These are phyloP conservation scores for Anoplolepis gracilipes DNA, from an alignment of 1,140 invertebrate genomes.

Conservation along the genomic window DNA sequence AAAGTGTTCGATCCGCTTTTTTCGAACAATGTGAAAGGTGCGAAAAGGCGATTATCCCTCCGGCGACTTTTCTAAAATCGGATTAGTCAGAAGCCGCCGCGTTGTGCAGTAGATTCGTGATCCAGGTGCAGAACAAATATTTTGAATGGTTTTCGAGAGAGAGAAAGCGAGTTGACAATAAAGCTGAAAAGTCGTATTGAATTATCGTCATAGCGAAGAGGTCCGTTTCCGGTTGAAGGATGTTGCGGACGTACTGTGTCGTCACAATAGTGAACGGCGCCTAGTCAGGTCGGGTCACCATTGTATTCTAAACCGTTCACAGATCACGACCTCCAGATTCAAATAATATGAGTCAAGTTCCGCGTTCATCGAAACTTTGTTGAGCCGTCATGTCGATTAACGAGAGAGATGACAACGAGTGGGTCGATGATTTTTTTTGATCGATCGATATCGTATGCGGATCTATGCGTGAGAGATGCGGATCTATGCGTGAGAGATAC, in stretches of 20 bases:
- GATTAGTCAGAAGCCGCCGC: conserved; percentile 52
- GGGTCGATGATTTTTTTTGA: conserved; percentile 51
- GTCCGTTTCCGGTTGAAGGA: conserved; percentile 63
- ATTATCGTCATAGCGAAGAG: conserved; percentile 54
- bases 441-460: conserved; percentile 55
- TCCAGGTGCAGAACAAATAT: conserved; percentile 66
- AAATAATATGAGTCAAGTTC: conserved; percentile 69
- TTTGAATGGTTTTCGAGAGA: conserved; percentile 40
- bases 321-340: conserved; percentile 64
- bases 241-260: conserved; percentile 41
- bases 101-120: neutral
- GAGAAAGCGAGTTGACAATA: conserved; percentile 6
- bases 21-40: neutral
- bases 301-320: conserved; percentile 66
- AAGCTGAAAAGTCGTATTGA: conserved; percentile 14
- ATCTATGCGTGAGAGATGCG: neutral
- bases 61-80: conserved; percentile 20
- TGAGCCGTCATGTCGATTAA: conserved; percentile 66
- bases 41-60: neutral
- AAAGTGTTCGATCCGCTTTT: neutral
- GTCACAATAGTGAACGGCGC: conserved; percentile 63
- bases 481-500: neutral
- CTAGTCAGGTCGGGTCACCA: conserved; percentile 54
- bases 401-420: conserved; percentile 66
- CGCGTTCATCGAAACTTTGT: conserved; percentile 46